A percentile compares a stretch with the other conserved stretches of the same genome.
phyloP scores from a whole-genome alignment of 2,888 invertebrate genomes.

The Chaetogeoica ovagalla region DNA sequence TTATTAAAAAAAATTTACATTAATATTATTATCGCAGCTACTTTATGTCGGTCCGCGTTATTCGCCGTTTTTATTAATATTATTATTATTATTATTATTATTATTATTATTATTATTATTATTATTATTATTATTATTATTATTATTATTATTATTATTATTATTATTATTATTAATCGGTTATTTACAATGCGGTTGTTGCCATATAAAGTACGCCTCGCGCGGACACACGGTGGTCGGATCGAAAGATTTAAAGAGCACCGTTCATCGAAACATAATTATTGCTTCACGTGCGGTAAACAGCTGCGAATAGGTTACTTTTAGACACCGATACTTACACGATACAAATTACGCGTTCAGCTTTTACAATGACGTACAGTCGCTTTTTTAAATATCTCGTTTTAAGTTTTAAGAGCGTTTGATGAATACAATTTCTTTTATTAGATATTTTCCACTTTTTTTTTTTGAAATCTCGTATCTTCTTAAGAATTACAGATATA shows the following conservation, averaged over 20 bases:
- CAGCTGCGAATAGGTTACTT: no score
- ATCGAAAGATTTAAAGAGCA: not conserved
- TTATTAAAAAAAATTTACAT: not conserved
- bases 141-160: slow-evolving; percentile 15
- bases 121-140: slow-evolving; percentile 17
- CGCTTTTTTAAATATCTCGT: no score
- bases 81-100: slow-evolving; percentile 17
- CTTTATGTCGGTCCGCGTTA: not conserved
- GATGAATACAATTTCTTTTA: no score
- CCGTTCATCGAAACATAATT: not conserved
- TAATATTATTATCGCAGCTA: not conserved
- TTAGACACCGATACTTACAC: no score
- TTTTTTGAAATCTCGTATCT: no score
- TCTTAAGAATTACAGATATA: no score
- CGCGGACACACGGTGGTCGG: slow-evolving; percentile 6
- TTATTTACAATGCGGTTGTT: slow-evolving; percentile 52
- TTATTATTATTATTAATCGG: slow-evolving; percentile 40
- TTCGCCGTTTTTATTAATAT: no score
- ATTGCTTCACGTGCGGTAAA: no score
- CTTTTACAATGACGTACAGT: no score
- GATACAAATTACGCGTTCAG: no score
- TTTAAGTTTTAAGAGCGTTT: no score
- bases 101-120: slow-evolving; percentile 17
- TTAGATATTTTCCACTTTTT: no score
- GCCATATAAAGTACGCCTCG: slow-evolving; percentile 41